Evolutionary conservation across 2,113 vertebrate genomes (phyloP), one percentile per base, ranked within the genome.

Genomic region (Syrrhaptes paradoxus): DNA sequence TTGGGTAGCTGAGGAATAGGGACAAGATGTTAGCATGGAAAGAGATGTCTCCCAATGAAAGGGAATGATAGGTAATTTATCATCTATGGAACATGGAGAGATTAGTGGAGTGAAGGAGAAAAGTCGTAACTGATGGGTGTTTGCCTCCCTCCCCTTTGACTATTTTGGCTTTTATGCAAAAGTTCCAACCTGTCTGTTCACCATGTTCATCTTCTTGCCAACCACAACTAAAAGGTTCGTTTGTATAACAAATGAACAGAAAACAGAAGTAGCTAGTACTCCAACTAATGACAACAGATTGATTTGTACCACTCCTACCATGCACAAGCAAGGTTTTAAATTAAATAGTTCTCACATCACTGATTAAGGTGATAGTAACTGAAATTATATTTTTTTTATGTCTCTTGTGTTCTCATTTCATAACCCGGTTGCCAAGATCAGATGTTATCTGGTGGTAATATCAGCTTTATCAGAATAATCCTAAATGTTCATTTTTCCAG

Each of bases 261-360:
- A 90, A 85, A 34, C 8, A 63, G 52, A 90, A 94, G 81, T 41
- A 84, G 71, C 65, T 58, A 97, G 58, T 76, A 89, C 63, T 90
- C 55, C 73, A 61, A 6, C 76, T 95, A 97, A 96, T 90, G 74
- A 94, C 90, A 97, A 66, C 62, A 74, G 51, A 79, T 73, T 85
- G 71, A 46, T 6, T 32, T 65, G 68, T 92, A 82, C 71, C 89
- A 28, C 10, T 24, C 63, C 72, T 55, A 91, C 74, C 51, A 91
- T 24, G 71, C 45, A 72, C 76, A 95, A n/a, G 75, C 59, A 63
- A 54, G 21, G 73, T 46, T 96, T 94, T 87, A 84, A 96, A 89
- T 90, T 29, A 94, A 94, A 74, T 22, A 95, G 61, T n/a, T 75
- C 74, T 89, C 55, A 43, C 88, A 79, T 87, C 74, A 65, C 31